phyloP scores from a whole-genome alignment of 2,888 invertebrate species.

The Chorisops tibialis region DNA sequence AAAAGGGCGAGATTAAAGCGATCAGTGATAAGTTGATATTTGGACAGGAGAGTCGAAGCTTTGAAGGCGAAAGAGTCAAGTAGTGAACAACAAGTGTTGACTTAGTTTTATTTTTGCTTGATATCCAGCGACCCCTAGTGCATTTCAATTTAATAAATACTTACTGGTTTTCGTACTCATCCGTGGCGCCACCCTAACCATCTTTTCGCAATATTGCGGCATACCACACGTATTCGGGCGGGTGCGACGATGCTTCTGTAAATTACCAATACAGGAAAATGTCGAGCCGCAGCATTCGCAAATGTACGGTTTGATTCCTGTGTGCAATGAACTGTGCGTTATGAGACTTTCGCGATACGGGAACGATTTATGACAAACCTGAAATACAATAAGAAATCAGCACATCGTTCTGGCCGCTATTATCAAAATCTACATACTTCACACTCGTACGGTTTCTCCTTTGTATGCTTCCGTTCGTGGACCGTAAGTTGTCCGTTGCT shows the following conservation, averaged over 20 bases:
- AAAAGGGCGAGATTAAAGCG: too few species aligned
- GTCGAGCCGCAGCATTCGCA: constrained; percentile 53
- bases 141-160: too few species aligned
- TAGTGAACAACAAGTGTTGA: too few species aligned
- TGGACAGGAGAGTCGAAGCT: too few species aligned
- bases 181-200: constrained; percentile 32
- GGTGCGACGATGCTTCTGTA: constrained; percentile 53
- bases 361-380: constrained; percentile 52
- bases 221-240: constrained; percentile 53
- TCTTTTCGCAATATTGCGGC: constrained; percentile 40
- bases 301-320: constrained; percentile 49
- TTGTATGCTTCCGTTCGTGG: constrained; percentile 46
- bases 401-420: background rate
- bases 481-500: constrained; percentile 43
- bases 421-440: constrained; percentile 40
- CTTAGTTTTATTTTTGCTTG: too few species aligned
- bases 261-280: constrained; percentile 54
- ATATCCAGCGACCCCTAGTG: too few species aligned
- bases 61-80: too few species aligned
- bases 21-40: too few species aligned
- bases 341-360: constrained; percentile 53
- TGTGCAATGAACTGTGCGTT: constrained; percentile 53
- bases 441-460: constrained; percentile 45
- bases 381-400: constrained; percentile 1
- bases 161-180: constrained; percentile 22